These are phyloP conservation scores for Stenodera caucasica DNA, from an alignment of 2,888 invertebrate species.

Conservation along the genomic window DNA sequence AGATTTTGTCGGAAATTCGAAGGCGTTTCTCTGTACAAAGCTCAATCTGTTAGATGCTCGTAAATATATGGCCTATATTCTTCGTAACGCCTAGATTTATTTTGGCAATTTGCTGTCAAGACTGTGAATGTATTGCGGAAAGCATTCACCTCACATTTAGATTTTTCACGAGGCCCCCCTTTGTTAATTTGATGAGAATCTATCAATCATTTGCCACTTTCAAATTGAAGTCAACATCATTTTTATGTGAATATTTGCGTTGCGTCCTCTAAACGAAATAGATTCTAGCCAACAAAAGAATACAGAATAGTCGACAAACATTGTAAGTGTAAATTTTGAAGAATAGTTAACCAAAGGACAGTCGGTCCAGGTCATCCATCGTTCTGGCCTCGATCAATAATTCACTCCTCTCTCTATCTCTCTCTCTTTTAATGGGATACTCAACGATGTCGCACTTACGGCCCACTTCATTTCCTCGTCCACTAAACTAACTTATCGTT, in stretches of 20 bases:
- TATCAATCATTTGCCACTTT: background rate
- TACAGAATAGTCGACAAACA: background rate
- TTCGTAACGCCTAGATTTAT: conserved; percentile 26
- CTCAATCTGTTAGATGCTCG: conserved; percentile 28
- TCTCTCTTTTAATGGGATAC: conserved; percentile 26
- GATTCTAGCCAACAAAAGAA: background rate
- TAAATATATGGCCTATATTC: conserved; percentile 29
- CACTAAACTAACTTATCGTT: conserved; percentile 24
- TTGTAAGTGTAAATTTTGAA: background rate
- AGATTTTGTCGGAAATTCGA: background rate
- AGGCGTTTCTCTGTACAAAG: conserved; percentile 14
- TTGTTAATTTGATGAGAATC: conserved; percentile 6
- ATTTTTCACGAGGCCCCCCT: conserved; percentile 19
- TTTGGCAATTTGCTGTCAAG: conserved; percentile 30
- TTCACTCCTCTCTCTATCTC: background rate
- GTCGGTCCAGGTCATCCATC: conserved; percentile 25
- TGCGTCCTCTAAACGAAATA: too few relatives aligned
- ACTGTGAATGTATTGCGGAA: conserved; percentile 26
- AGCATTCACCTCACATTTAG: conserved; percentile 19
- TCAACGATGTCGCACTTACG: conserved; percentile 38
- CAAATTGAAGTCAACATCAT: too few relatives aligned
- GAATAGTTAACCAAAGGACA: conserved; percentile 18
- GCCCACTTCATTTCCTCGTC: conserved; percentile 36
- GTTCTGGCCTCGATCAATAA: conserved; percentile 28
- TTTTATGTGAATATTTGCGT: too few relatives aligned